Base-by-base conservation (phyloP, 2,888 invertebrate species). In the Chrysolina americana region DNA sequence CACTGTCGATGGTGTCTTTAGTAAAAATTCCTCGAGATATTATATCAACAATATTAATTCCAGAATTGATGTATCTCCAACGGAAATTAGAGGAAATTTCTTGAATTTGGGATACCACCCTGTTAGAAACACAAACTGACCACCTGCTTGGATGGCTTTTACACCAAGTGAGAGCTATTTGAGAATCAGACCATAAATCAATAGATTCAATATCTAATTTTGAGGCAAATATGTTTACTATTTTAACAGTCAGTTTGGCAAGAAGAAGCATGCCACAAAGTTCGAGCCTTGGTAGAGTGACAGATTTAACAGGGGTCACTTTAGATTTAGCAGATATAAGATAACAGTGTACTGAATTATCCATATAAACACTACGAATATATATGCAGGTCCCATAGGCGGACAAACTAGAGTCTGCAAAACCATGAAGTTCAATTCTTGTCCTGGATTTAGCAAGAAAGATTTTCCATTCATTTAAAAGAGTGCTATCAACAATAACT, bases 101-200 rank as follows among this genome's bases (percentile, higher is more conserved):
- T 56, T 68, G 68, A 59, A 68, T 68, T 41, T 68, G 59, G 1
- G 59, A 56, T 9, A 68, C 68, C 13, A 68, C 68, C 13, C 68
- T 19, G 41, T 68, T 68, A 15, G 41, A 17, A 9, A 68, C 56
- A 56, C 11, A 56, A 1, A 19, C 3, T 9, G 41, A 5, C 68
- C 53, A n/a, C 44, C 21, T 64, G 9, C 19, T 44, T 11, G 65
- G 65, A 17, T 65, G 44, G 10, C 19, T 11, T 9, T 47, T 65
- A 13, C 17, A 44, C 65, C 65, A 65, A 21, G 65, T 44, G 15
- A 44, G 17, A 41, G 65, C 65, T n/a, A 44, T 44, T 44, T 65
- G 64, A 41, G 64, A 64, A 41, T 64, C 64, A 15, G 64, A 64
- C 64, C 64, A 64, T 41, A 64, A 36, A 41, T 41, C 15, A 15